These are phyloP conservation scores for Callosobruchus maculatus DNA, from an alignment of 2,888 invertebrate species.

Conservation along the genomic window DNA sequence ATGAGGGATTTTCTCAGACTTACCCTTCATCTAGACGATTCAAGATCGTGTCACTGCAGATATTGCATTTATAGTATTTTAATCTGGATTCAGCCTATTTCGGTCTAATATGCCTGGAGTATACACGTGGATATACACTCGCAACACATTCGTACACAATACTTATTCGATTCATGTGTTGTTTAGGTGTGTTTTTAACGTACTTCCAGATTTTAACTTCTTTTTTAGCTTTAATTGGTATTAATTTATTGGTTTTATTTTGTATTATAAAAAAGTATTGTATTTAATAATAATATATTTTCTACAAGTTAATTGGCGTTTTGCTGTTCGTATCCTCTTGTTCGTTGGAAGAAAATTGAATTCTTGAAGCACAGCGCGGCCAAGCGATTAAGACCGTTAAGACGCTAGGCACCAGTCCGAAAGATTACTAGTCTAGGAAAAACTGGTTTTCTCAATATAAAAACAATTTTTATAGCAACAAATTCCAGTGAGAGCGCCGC, in stretches of 20 bases:
- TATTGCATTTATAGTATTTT: neutral
- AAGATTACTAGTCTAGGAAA: no score
- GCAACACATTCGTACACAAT: neutral
- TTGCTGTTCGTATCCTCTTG: neutral
- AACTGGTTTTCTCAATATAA: no score
- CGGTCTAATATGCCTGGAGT: neutral
- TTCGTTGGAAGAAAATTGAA: no score
- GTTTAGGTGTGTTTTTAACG: neutral
- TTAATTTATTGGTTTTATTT: slow-evolving; percentile 23
- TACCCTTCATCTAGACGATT: neutral
- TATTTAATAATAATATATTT: slow-evolving; percentile 2
- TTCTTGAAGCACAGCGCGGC: no score
- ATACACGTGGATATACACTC: neutral
- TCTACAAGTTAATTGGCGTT: neutral
- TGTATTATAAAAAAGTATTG: slow-evolving; percentile 25
- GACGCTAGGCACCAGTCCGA: no score
- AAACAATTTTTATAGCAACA: no score
- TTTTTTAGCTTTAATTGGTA: slow-evolving; percentile 15
- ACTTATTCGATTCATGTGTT: neutral
- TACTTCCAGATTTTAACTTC: slow-evolving; percentile 2
- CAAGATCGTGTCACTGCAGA: neutral
- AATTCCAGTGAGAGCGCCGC: no score
- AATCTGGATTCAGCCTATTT: neutral
- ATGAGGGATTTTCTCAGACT: neutral
- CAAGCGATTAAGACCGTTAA: no score